phyloP scores from a whole-genome alignment of 2,888 invertebrate genomes.

The Malachius bipustulatus region DNA sequence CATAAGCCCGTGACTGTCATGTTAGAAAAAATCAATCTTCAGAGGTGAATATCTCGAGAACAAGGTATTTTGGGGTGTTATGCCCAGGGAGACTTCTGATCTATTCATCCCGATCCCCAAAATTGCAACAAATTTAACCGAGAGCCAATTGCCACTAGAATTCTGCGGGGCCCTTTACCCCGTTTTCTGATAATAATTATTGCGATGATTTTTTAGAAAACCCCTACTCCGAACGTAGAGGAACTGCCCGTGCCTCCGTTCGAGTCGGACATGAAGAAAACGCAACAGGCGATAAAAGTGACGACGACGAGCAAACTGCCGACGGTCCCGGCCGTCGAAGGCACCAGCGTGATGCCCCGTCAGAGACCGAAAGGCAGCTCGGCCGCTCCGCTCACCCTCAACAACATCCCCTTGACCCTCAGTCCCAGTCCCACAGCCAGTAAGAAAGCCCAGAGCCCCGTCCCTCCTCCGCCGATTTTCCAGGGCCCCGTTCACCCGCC shows the following conservation, averaged over 20 bases:
- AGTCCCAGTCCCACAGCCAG: slow-evolving; percentile 42
- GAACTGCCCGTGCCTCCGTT: slow-evolving; percentile 52
- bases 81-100: no score
- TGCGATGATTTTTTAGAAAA: slow-evolving; percentile 47
- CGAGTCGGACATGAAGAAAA: slow-evolving; percentile 57
- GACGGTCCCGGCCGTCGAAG: slow-evolving; percentile 44
- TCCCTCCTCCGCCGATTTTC: slow-evolving; percentile 20
- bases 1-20: no score
- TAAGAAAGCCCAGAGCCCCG: slow-evolving; percentile 35
- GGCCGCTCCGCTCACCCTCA: slow-evolving; percentile 34
- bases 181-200: no score
- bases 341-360: slow-evolving; percentile 71
- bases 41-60: no score
- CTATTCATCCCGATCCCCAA: no score
- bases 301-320: slow-evolving; percentile 27
- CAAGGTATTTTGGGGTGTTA: no score
- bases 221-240: slow-evolving; percentile 50
- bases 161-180: no score
- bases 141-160: no score
- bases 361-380: slow-evolving; percentile 64
- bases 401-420: slow-evolving; percentile 40
- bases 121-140: no score
- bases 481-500: slow-evolving; percentile 17
- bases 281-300: slow-evolving; percentile 37
- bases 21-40: no score